A percentile compares a stretch with the other conserved stretches of the same genome.
These are phyloP conservation scores for Threskiornis aethiopicus DNA, from an alignment of 2,797 vertebrate genomes.

Conservation along the genomic window DNA sequence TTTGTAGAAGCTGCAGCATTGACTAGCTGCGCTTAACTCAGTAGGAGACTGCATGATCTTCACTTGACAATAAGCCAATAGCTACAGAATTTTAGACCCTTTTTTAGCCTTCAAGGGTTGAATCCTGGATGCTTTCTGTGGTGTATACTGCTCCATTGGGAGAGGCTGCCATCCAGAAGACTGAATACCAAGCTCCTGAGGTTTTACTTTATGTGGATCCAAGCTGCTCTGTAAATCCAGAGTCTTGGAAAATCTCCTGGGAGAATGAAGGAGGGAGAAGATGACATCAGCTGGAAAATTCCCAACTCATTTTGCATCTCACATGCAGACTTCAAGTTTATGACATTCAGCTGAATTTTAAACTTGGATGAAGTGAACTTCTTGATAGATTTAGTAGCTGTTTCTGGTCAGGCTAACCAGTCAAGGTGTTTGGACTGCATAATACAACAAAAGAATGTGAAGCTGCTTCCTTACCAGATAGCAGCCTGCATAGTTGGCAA, in stretches of 20 bases:
- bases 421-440: background rate
- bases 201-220: background rate
- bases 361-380: background rate
- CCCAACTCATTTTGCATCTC: background rate
- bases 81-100: background rate
- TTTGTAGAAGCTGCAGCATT: background rate
- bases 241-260: background rate
- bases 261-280: background rate
- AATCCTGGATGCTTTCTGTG: background rate
- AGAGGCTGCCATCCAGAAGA: background rate
- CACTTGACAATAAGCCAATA: background rate
- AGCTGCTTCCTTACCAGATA: background rate
- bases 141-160: fast-evolving
- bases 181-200: background rate
- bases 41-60: background rate
- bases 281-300: background rate
- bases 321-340: background rate
- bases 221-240: background rate
- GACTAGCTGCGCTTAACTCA: background rate
- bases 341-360: background rate
- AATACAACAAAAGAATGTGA: background rate
- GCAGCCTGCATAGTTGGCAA: background rate
- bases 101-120: background rate
- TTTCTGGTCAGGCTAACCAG: background rate
- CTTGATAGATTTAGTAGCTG: background rate